A percentile compares a stretch with the other conserved stretches of the same genome.
These are phyloP conservation scores for Antechinus stuartii DNA, from an alignment of 2,113 vertebrate species.

Conservation along the genomic window DNA sequence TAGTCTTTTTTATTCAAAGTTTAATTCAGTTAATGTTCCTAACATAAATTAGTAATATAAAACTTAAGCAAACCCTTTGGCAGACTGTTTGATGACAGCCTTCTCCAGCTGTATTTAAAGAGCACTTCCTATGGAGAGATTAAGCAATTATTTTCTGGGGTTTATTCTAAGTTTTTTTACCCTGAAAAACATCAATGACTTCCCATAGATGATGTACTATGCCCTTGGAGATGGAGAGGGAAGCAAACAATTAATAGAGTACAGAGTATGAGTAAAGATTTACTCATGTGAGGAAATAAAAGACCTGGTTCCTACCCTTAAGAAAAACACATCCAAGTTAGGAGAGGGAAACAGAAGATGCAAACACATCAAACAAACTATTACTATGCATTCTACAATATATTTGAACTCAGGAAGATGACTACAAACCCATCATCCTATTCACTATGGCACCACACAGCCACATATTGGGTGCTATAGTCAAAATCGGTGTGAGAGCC, in stretches of 20 bases:
- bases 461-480: no score
- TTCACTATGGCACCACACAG: no score
- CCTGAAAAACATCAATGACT: conserved; percentile 51
- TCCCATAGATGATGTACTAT: background rate
- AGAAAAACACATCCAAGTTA: background rate
- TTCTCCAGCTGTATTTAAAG: conserved; percentile 67
- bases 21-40: conserved; percentile 45
- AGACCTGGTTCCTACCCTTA: background rate
- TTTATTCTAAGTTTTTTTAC: conserved; percentile 43
- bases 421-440: background rate
- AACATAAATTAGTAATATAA: conserved; percentile 47
- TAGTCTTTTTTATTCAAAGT: conserved; percentile 53
- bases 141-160: conserved; percentile 43
- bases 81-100: conserved; percentile 33
- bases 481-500: background rate
- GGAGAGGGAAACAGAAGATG: background rate
- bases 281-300: background rate
- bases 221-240: background rate
- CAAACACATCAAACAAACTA: background rate
- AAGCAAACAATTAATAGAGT: background rate
- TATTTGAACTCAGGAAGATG: background rate
- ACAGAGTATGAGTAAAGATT: background rate
- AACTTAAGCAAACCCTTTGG: background rate
- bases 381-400: background rate
- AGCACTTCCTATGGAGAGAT: conserved; percentile 68